phyloP scores from a whole-genome alignment of 1,140 invertebrate species.

The Zaprionus ghesquierei region DNA sequence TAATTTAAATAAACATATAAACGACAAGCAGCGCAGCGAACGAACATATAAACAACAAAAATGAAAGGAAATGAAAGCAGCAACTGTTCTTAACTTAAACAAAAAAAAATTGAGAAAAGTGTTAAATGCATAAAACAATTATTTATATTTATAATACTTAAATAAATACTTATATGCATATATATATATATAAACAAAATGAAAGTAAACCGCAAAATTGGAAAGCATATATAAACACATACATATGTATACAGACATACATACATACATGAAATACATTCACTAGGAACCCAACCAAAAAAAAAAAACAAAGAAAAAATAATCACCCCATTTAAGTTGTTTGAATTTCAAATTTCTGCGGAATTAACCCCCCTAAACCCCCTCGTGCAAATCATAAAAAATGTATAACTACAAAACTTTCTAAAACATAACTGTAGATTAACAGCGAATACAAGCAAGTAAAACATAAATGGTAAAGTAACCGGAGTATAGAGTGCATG shows the following conservation, averaged over 20 bases:
- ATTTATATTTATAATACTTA: constrained; percentile 59
- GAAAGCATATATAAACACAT: constrained; percentile 47
- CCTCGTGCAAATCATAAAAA: constrained; percentile 44
- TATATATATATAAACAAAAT: constrained; percentile 16
- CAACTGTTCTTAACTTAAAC: constrained; percentile 51
- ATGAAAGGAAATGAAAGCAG: constrained; percentile 48
- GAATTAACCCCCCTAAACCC: constrained; percentile 34
- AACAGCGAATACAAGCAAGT: constrained; percentile 19
- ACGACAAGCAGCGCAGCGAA: constrained; percentile 79
- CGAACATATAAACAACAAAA: constrained; percentile 54
- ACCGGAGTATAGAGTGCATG: constrained; percentile 21
- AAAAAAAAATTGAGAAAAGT: constrained; percentile 29
- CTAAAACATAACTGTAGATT: constrained; percentile 61
- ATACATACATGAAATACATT: constrained; percentile 42
- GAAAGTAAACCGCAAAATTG: constrained; percentile 41
- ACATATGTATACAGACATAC: constrained; percentile 35
- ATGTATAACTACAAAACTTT: constrained; percentile 48
- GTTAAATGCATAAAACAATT: constrained; percentile 49
- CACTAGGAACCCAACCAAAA: constrained; percentile 18
- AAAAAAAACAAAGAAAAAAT: constrained; percentile 2
- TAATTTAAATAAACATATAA: constrained; percentile 65
- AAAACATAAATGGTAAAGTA: constrained; percentile 29
- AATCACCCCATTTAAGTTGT: constrained; percentile 47
- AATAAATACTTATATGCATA: constrained; percentile 44
- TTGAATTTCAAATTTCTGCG: constrained; percentile 62